These are phyloP conservation scores for Orthonychiurus folsomi DNA, from an alignment of 2,888 invertebrate genomes.

Conservation along the genomic window DNA sequence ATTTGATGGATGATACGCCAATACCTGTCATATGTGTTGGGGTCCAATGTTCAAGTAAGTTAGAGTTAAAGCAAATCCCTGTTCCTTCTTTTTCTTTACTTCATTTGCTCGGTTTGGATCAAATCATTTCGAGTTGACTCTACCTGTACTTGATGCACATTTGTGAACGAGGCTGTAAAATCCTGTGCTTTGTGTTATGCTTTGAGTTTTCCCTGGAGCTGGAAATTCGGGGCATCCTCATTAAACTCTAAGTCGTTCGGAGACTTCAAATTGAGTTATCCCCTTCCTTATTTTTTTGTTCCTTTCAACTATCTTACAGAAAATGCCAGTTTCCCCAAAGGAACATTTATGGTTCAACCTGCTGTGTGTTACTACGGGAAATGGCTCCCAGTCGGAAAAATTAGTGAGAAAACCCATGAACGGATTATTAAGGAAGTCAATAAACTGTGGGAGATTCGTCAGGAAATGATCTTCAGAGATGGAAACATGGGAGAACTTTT, in stretches of 20 bases:
- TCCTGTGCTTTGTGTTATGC: too few species aligned
- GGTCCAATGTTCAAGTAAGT: conserved; percentile 18
- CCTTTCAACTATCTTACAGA: too few species aligned
- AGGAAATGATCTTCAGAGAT: conserved; percentile 29
- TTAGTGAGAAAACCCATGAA: conserved; percentile 21
- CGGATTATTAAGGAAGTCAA: conserved; percentile 25
- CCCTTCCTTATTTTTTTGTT: too few species aligned
- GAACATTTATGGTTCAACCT: conserved; percentile 39
- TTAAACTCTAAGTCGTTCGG: background rate
- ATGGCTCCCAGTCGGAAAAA: conserved; percentile 30
- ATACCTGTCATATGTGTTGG: conserved; percentile 26
- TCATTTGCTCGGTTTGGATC: too few species aligned
- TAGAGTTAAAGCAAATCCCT: too few species aligned
- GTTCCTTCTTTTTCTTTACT: too few species aligned
- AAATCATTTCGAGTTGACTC: too few species aligned
- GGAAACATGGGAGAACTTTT: conserved; percentile 21
- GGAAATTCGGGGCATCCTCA: background rate
- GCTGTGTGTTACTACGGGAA: conserved; percentile 28
- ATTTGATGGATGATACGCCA: background rate
- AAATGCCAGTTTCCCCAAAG: conserved; percentile 25
- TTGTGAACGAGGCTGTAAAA: too few species aligned
- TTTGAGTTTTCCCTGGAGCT: too few species aligned
- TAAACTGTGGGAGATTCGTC: conserved; percentile 30
- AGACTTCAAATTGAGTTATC: background rate
- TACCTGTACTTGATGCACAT: too few species aligned